Evolutionary conservation across 1,140 invertebrate genomes (phyloP), one percentile per base, ranked within the genome.

Genomic region (Philotrypesis tridentata): DNA sequence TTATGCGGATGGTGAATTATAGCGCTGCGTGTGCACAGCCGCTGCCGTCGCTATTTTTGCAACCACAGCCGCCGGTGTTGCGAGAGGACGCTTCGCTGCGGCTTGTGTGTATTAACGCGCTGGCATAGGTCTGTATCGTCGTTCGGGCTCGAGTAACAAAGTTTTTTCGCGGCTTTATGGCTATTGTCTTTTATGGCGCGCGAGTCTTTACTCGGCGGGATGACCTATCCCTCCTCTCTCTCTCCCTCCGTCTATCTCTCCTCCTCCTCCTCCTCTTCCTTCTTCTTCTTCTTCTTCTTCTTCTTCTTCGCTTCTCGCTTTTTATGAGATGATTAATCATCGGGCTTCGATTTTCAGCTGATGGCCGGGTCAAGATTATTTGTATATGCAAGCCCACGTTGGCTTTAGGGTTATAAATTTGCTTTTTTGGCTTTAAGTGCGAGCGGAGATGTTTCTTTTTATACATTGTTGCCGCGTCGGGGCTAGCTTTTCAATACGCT

Each of bases 1-100:
- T 88, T 87, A 89, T 85, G 86, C 84, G 85, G 88, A 83, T 75
- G 86, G 87, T 89, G 86, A 89, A 79, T 90, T 89, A 89, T 89
- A 86, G 82, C 85, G 84, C 79, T 27, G 71, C 7, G 61, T 27
- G 25, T 65, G 61, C 61, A 65, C 23, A 21, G 23, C 23, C 14
- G 61, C 61, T 84, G 78, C 81, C 77, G 84, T 82, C 86, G 80
- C 83, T 82, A 83, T 85, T 83, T 84, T 79, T 85, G 84, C 82
- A 83, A 80, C 85, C 83, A 73, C 82, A 70, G 83, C 85, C 87
- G 85, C 85, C 85, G 84, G 84, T 85, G 83, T 82, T 85, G 86
- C 40, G 82, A 83, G 85, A 85, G 85, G 86, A 87, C 85, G 74
- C 67, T 79, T 73, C 71, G 79, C 71, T 80, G 60, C 29, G 71